Evolutionary conservation across 2,888 invertebrate species (phyloP), one percentile per base, ranked within the genome.

Genomic region (Acronicta alni): DNA sequence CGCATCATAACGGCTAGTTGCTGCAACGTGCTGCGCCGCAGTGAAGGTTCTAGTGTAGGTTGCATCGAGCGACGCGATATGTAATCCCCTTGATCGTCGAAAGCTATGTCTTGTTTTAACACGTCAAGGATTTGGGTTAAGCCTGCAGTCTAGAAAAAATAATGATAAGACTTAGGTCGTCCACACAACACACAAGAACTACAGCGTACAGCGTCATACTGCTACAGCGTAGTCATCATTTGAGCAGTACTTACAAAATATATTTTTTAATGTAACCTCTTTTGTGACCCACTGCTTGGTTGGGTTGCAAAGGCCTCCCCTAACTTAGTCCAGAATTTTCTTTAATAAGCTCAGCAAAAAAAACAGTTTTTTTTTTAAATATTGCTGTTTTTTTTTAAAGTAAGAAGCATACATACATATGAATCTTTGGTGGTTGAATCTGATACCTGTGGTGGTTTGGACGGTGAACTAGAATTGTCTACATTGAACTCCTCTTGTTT

Each of bases 1-100:
- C 96, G 94, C 81, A 96, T 84, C 95, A 97, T 95, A 0, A 96
- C 96, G 20, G 96, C 95, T 17, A 96, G 87, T 87, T 97, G 97
- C 59, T 96, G 95, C 56, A 97, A 86, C 32, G 96, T 96, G 46
- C 96, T 96, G 72, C 96, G 95, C 7, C 96, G 93, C 52, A 97
- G 89, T n/a, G 95, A 95, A 0, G 96, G 96, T 74, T 97, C 96
- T 14, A 96, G 79, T 0, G 88, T 83, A 0, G 93, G 89, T 14
- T 80, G 83, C 7, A 73, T 39, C 2, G 70, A 53, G 0, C 68
- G 61, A 1, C 77, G 76, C 0, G 82, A 69, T 3, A 82, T 67
- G n/a, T 81, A 86, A 47, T 84, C 87, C 3, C 84, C 86, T n/a
- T 84, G 81, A 15, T 88, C 88, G 46, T 92, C 88, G 2, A 92